Evolutionary conservation across 2,113 vertebrate species (phyloP).

Genomic region (Stegastes partitus): DNA sequence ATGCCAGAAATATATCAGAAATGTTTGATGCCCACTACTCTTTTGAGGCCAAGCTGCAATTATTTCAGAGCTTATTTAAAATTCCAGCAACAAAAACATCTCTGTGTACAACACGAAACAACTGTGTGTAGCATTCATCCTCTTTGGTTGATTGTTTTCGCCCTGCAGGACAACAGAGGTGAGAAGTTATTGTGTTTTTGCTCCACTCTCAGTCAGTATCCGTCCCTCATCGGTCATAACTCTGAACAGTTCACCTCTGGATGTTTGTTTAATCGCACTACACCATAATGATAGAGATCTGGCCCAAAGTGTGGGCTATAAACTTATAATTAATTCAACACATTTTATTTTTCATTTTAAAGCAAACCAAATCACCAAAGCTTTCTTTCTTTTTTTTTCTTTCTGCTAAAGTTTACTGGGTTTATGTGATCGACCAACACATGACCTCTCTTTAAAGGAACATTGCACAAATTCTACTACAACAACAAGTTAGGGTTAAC

Average conservation of each 20-base stretch:
- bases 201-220: background rate
- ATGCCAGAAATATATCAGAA: slow-evolving; percentile 16
- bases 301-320: slow-evolving; percentile 26
- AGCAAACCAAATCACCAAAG: slow-evolving; percentile 39
- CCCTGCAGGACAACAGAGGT: slow-evolving; percentile 12
- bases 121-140: background rate
- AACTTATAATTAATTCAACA: slow-evolving; percentile 46
- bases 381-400: background rate
- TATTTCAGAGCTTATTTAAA: background rate
- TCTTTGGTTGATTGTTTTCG: background rate
- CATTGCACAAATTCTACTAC: background rate
- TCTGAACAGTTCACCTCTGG: slow-evolving; percentile 46
- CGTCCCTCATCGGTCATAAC: slow-evolving; percentile 36
- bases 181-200: slow-evolving; percentile 6
- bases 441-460: slow-evolving; percentile 5
- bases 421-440: slow-evolving; percentile 3
- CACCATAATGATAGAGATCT: slow-evolving; percentile 14
- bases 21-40: background rate
- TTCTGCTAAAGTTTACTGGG: slow-evolving; percentile 14
- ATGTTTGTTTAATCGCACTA: slow-evolving; percentile 44
- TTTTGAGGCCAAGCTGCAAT: background rate
- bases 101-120: slow-evolving; percentile 9
- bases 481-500: no score
- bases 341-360: slow-evolving; percentile 36
- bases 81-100: slow-evolving; percentile 3